Base-by-base conservation (phyloP, 2,888 invertebrate genomes). In the Trisateles emortualis region DNA sequence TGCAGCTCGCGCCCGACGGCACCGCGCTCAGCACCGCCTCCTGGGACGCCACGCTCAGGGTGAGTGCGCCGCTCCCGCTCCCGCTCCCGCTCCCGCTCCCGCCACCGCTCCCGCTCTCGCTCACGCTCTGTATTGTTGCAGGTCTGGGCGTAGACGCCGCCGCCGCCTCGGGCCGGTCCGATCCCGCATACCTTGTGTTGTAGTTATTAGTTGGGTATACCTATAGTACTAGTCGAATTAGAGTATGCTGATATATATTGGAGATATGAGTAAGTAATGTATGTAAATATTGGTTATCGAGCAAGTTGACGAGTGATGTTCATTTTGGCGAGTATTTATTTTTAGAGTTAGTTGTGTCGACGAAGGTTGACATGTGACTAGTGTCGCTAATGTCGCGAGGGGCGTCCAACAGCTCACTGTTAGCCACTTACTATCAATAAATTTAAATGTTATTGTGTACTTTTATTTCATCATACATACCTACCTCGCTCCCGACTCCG, bases 1-100 rank as follows among this genome's bases (percentile, higher is more conserved):
- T 98, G 61, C 96, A 96, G 87, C 97, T 98, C 33, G 98, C 99
- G 53, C 99, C 99, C 42, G 99, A 99, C 93, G 99, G 99, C 60
- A 98, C 99, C 29, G 99, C 99, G 51, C 94, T 99, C 11, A 98
- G 98, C 71, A 99, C 99, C 35, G 99, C 99, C 60, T 98, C 98
- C 79, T 99, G 99, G 99, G 99, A 90, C 84, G 59, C 79, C 79
- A 87, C 88, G 60, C 72, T 87, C 64, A 74, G 87, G 72, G 76
- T 83, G 70, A 74, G 57, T 47, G 48, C 40, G 13, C 40, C 10
- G 22, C 3, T 8, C 14, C 24, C 39, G 16, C 41, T n/a, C 30
- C 3, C 30, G 30, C n/a, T 0, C 30, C n/a, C n/a, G 13, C 32
- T 11, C 13, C 32, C 9, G 32, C 2, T 2, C 13, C 11, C n/a